phyloP scores from a whole-genome alignment of 1,140 invertebrate genomes.

The Phortica variegata region DNA sequence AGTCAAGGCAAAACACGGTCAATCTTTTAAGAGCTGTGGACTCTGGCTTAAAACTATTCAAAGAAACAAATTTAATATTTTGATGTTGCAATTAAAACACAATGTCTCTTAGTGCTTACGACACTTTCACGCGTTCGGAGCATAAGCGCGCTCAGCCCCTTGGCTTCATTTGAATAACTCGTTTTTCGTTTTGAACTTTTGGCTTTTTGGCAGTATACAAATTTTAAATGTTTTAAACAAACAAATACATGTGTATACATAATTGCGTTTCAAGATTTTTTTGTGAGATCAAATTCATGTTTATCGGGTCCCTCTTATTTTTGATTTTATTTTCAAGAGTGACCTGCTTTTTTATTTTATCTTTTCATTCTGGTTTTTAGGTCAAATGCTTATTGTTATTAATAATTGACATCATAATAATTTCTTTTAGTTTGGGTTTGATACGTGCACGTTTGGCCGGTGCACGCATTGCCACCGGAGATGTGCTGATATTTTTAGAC shows the following conservation, averaged over 20 bases:
- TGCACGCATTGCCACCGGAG: conserved; percentile 73
- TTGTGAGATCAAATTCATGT: conserved; percentile 14
- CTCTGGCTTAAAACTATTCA: conserved; percentile 19
- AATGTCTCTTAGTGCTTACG: conserved; percentile 18
- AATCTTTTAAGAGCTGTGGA: too few relatives aligned
- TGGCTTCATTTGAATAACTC: conserved; percentile 47
- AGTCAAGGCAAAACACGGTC: too few relatives aligned
- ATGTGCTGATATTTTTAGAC: conserved; percentile 90
- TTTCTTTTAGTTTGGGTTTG: conserved; percentile 75
- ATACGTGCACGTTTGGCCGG: conserved; percentile 83
- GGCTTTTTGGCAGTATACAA: conserved; percentile 36
- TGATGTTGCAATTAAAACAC: conserved; percentile 24
- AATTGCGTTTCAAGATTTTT: conserved; percentile 47
- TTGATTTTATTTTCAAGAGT: neutral
- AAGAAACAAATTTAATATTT: conserved; percentile 16
- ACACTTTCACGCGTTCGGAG: neutral
- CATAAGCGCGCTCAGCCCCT: neutral
- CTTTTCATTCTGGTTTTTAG: conserved; percentile 30
- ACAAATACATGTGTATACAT: too few relatives aligned
- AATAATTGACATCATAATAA: conserved; percentile 10
- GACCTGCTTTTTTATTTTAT: conserved; percentile 9
- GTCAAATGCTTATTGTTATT: conserved; percentile 32
- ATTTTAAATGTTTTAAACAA: conserved; percentile 5
- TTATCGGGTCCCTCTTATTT: neutral
- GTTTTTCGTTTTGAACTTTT: conserved; percentile 29